phyloP scores from a whole-genome alignment of 2,888 invertebrate genomes.

The Hipparchia sbordonii region DNA sequence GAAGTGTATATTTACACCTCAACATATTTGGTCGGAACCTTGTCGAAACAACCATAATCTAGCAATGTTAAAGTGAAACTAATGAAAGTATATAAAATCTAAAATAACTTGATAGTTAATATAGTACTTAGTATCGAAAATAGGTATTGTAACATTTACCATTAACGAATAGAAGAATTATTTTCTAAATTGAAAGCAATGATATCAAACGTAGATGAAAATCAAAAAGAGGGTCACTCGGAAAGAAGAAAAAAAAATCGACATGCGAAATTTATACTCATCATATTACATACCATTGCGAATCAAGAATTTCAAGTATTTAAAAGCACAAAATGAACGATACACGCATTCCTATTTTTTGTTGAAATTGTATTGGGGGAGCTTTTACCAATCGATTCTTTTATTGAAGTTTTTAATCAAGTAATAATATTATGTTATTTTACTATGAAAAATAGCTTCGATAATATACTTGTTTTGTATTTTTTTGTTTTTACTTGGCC shows the following conservation, averaged over 20 bases:
- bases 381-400: constrained; percentile 39
- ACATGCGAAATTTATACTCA: constrained; percentile 69
- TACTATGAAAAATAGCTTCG: not conserved
- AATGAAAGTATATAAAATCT: too few species aligned
- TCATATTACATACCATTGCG: constrained; percentile 69
- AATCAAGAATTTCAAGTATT: constrained; percentile 70
- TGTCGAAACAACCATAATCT: too few species aligned
- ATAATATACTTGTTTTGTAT: not conserved
- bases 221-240: constrained; percentile 51
- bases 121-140: too few species aligned
- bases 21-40: too few species aligned
- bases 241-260: constrained; percentile 56
- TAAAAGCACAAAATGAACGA: constrained; percentile 59
- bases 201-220: constrained; percentile 33
- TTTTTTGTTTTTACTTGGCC: too few species aligned
- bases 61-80: too few species aligned
- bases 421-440: not conserved
- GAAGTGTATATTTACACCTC: too few species aligned
- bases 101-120: too few species aligned
- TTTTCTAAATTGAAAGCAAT: constrained; percentile 8
- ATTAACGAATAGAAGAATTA: not conserved
- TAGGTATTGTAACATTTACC: not conserved
- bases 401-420: constrained; percentile 34
- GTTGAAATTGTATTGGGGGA: constrained; percentile 58
- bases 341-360: constrained; percentile 49